Evolutionary conservation across 2,888 invertebrate genomes (phyloP), one percentile per base, ranked within the genome.

Genomic region (Chouioia cunea): DNA sequence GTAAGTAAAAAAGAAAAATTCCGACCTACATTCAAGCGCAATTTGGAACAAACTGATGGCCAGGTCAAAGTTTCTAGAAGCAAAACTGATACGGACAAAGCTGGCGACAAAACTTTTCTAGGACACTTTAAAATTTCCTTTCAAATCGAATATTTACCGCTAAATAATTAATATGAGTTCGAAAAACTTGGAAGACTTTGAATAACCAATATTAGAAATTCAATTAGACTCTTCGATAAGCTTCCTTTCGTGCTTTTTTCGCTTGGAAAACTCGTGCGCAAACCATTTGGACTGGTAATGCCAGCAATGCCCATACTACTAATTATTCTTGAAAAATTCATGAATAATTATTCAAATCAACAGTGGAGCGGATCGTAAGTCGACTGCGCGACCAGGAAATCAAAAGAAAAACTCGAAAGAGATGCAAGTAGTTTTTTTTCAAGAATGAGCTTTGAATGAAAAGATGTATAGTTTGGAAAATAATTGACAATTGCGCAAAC

Each of bases 311-410:
- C 47, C 43, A 6, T 20, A 23, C 18, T 15, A 48, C 70, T 70
- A 70, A 70, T 70, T 70, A 70, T 59, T 27, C 59, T 36, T 65
- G 70, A 70, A 70, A 65, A 70, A 54, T 56, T 58, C 50, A 47
- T 65, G 60, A 70, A 70, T 70, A 65, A 70, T 70, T 70, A 65
- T 70, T 70, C 65, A 70, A 65, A 70, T 60, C 63, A 59, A 62
- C 36, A n/a, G 27, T 2, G 64, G 6, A 12, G 52, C 44, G 60
- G 46, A 46, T 22, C 43, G 47, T n/a, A 43, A 20, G 12, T 1
- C n/a, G 12, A 10, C 8, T 15, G 4, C 15, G 15, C 43, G 18
- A 56, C 2, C 36, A 36, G 36, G 27, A 44, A 36, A 50, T 20
- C 16, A 20, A 1, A 47, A n/a, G 22, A 47, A 59, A 46, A 15